Percentiles rank a stretch among this genome's conserved stretches.
Conservation (phyloP, 2,113 vertebrate genomes). For the Ranitomeya imitator region DNA sequence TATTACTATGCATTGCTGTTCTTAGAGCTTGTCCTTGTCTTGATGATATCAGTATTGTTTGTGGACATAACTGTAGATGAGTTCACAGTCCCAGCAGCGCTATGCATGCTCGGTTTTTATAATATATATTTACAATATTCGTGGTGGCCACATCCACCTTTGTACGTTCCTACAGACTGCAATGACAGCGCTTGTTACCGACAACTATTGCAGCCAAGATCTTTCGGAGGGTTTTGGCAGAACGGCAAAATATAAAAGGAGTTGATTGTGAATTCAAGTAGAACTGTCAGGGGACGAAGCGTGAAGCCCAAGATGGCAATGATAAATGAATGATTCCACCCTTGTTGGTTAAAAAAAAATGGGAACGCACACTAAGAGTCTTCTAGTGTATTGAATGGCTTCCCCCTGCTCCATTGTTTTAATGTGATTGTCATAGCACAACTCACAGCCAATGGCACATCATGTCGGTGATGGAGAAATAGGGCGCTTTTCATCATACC, state of each 20-base stretch:
- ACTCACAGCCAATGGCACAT: background rate
- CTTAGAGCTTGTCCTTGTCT: conserved; percentile 14
- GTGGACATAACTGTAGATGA: conserved; percentile 40
- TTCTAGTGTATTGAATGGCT: conserved; percentile 11
- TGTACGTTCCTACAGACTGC: conserved; percentile 26
- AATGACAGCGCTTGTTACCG: conserved; percentile 9
- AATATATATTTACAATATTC: conserved; percentile 39
- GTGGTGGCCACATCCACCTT: conserved; percentile 27
- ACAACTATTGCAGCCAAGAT: conserved; percentile 26
- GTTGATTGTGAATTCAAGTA: conserved; percentile 32
- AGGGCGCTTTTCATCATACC: background rate
- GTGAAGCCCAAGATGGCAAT: conserved; percentile 18
- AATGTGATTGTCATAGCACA: background rate
- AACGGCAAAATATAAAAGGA: conserved; percentile 3
- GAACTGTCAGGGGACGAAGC: background rate
- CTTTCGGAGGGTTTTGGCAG: conserved; percentile 23
- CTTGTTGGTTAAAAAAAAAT: conserved; percentile 3
- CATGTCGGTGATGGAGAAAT: conserved; percentile 4
- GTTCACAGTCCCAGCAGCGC: conserved; percentile 16
- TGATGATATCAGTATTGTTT: conserved; percentile 17
- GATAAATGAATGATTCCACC: background rate
- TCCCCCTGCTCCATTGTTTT: background rate
- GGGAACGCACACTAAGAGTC: background rate
- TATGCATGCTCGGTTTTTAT: conserved; percentile 19
- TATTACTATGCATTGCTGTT: conserved; percentile 27